phyloP scores from a whole-genome alignment of 1,140 invertebrate genomes.

The Hyposmocoma kahamanoa region DNA sequence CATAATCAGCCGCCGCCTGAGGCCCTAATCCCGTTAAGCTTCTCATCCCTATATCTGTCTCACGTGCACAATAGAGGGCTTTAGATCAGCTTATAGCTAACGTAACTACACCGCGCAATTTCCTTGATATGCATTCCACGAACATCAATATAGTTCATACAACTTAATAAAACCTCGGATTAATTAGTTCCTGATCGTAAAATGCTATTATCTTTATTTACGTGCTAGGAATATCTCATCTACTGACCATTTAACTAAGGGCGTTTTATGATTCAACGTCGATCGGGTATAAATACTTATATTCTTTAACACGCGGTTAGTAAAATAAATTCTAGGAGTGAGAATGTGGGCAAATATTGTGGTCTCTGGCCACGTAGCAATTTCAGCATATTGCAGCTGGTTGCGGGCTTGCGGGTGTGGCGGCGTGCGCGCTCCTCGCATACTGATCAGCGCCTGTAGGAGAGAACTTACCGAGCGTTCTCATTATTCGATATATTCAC shows the following conservation, averaged over 20 bases:
- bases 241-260: slow-evolving; percentile 21
- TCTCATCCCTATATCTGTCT: slow-evolving; percentile 53
- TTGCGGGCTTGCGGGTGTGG: slow-evolving; percentile 13
- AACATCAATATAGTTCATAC: slow-evolving; percentile 37
- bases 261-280: background rate
- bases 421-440: slow-evolving; percentile 28
- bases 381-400: slow-evolving; percentile 49
- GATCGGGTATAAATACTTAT: too few relatives aligned
- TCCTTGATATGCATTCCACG: slow-evolving; percentile 32
- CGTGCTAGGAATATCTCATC: slow-evolving; percentile 32
- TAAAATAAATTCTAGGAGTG: background rate
- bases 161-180: slow-evolving; percentile 44
- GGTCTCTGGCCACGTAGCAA: slow-evolving; percentile 31
- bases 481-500: too few relatives aligned
- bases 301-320: background rate
- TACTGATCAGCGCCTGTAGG: slow-evolving; percentile 28
- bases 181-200: slow-evolving; percentile 47
- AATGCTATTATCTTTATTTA: slow-evolving; percentile 54
- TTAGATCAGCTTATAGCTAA: slow-evolving; percentile 35
- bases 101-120: slow-evolving; percentile 25
- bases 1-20: slow-evolving; percentile 58
- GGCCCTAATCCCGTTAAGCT: slow-evolving; percentile 59
- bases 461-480: too few relatives aligned
- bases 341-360: slow-evolving; percentile 8
- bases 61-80: slow-evolving; percentile 47